A percentile compares a stretch with the other conserved stretches of the same genome.
Conservation (phyloP, 92 coral and sea anemone genomes). For the Actinernus sp. region DNA sequence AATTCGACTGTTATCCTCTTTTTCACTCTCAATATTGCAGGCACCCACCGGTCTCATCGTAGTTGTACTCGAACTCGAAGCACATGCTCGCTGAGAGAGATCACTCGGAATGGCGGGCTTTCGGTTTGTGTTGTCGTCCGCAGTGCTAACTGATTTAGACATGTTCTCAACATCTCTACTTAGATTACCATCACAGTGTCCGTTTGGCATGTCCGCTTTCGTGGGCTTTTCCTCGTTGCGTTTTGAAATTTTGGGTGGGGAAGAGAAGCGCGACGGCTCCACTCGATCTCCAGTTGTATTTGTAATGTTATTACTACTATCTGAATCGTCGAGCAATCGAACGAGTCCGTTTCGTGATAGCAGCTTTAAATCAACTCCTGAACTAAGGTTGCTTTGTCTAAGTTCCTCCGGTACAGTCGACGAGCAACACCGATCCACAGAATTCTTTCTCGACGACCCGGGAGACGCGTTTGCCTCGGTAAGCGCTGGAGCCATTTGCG, state of each 20-base stretch:
- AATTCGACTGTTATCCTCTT: slow-evolving; percentile 73
- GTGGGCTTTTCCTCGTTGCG: slow-evolving; percentile 81
- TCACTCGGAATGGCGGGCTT: slow-evolving; percentile 70
- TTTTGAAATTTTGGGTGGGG: slow-evolving; percentile 88
- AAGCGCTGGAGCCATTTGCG: slow-evolving; percentile 99
- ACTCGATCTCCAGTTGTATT: slow-evolving; percentile 84
- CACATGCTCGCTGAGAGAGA: slow-evolving; percentile 92
- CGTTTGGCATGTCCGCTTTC: slow-evolving; percentile 93
- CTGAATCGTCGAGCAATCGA: slow-evolving; percentile 96
- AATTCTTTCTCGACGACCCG: slow-evolving; percentile 97
- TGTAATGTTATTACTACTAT: slow-evolving; percentile 92
- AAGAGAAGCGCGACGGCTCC: slow-evolving; percentile 63
- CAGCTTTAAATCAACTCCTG: slow-evolving; percentile 88
- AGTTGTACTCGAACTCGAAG: slow-evolving; percentile 81
- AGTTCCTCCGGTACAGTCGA: slow-evolving; percentile 89
- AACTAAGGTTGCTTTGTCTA: slow-evolving; percentile 74
- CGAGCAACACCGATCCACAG: slow-evolving; percentile 95
- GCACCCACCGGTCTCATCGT: slow-evolving; percentile 93
- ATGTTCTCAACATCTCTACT: slow-evolving; percentile 56
- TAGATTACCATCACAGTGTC: slow-evolving; percentile 71
- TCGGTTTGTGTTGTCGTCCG: slow-evolving; percentile 63
- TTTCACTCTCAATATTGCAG: slow-evolving; percentile 80
- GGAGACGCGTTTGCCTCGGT: slow-evolving; percentile 99
- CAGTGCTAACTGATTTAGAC: slow-evolving; percentile 43
- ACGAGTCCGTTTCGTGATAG: slow-evolving; percentile 98